Percentiles rank a stretch among this genome's conserved stretches.
Conservation (phyloP, 2,113 vertebrate genomes). For the Artemisiospiza belli region DNA sequence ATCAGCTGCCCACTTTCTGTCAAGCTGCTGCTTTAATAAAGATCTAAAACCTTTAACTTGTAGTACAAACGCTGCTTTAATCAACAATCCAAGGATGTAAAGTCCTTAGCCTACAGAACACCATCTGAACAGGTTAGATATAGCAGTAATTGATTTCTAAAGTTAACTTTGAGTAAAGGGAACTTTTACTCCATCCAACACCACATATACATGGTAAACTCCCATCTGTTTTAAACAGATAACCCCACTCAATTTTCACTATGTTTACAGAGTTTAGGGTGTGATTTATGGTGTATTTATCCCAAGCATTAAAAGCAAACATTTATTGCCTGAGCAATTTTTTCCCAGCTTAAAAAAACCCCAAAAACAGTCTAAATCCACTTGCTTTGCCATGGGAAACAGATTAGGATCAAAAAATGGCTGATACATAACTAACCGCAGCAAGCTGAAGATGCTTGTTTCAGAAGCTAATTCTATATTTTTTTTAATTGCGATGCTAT, state of each 20-base stretch:
- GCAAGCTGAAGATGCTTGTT: not conserved
- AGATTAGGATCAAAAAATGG: not conserved
- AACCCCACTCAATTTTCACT: not conserved
- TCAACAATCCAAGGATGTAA: rapidly evolving
- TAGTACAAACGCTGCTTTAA: not conserved
- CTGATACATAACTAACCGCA: rapidly evolving
- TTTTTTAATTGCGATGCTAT: not conserved
- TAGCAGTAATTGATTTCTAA: not conserved
- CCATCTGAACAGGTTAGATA: not conserved
- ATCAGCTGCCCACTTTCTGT: not conserved
- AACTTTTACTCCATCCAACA: not conserved
- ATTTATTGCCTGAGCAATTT: not conserved
- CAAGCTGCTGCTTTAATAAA: not conserved
- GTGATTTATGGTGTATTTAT: not conserved
- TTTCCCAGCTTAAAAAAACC: not conserved
- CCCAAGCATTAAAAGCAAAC: not conserved
- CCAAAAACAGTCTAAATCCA: not conserved
- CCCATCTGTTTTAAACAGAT: not conserved
- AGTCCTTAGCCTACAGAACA: not conserved
- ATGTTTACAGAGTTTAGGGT: not conserved
- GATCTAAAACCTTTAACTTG: not conserved
- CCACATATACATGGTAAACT: not conserved
- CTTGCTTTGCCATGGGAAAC: not conserved
- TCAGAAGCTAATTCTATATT: not conserved
- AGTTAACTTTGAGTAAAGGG: not conserved